A percentile compares a stretch with the other conserved stretches of the same genome.
These are phyloP conservation scores for Pteruthius melanotis DNA, from an alignment of 2,113 vertebrate genomes.

Conservation along the genomic window DNA sequence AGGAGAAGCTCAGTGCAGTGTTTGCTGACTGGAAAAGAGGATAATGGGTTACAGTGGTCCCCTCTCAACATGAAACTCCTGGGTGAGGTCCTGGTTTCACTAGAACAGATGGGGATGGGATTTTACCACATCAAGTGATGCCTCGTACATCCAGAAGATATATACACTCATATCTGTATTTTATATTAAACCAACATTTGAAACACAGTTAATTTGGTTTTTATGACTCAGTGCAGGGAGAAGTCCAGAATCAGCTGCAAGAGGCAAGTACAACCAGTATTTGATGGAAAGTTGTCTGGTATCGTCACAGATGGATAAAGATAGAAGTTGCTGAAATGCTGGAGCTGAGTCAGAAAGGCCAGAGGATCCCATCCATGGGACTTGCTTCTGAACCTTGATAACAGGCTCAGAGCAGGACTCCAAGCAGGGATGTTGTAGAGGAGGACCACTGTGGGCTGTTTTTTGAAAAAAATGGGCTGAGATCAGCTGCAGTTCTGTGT, in stretches of 20 bases:
- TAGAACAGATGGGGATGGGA: background rate
- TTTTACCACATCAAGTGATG: background rate
- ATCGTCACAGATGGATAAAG: background rate
- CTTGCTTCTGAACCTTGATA: background rate
- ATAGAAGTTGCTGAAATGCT: background rate
- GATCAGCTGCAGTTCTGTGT: background rate
- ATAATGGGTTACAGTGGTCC: background rate
- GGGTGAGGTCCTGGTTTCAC: background rate
- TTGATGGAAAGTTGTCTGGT: background rate
- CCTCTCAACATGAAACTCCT: background rate
- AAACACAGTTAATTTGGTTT: background rate
- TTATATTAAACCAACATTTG: background rate
- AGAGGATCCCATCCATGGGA: background rate
- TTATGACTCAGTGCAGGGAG: background rate
- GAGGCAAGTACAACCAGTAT: background rate
- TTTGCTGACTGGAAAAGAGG: background rate
- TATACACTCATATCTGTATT: background rate
- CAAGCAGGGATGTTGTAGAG: background rate
- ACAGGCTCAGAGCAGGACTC: background rate
- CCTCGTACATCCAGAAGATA: background rate
- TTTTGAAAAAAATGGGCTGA: background rate
- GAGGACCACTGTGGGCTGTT: background rate
- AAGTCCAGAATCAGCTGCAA: background rate
- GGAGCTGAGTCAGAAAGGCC: background rate
- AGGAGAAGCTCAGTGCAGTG: background rate